phyloP scores from a whole-genome alignment of 2,888 invertebrate genomes.

The Phrixothrix hirtus region DNA sequence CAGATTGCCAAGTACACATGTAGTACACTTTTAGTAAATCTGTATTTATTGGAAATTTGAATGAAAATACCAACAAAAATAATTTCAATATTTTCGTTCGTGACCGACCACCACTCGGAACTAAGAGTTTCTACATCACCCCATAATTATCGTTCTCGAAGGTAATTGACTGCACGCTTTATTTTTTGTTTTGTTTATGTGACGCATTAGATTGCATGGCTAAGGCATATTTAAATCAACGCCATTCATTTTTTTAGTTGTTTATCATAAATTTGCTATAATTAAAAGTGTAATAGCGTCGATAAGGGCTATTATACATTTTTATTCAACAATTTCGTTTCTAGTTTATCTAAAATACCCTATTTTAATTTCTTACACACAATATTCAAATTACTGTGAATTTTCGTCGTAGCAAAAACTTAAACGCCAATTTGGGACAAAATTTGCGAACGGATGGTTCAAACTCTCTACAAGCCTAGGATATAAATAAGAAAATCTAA shows the following conservation, averaged over 20 bases:
- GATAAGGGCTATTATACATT: constrained; percentile 21
- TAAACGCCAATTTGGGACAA: constrained; percentile 4
- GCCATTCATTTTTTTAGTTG: constrained; percentile 24
- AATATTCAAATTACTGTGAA: constrained; percentile 8
- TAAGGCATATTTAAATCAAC: constrained; percentile 29
- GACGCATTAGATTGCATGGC: constrained; percentile 31
- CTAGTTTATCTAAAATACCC: constrained; percentile 14
- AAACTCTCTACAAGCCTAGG: constrained; percentile 6
- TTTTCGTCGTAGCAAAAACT: neutral
- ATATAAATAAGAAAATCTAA: constrained; percentile 20
- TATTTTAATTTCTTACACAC: constrained; percentile 11
- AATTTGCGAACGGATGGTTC: constrained; percentile 1
- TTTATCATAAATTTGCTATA: constrained; percentile 30
- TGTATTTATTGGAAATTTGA: too few relatives aligned
- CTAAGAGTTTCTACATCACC: constrained; percentile 9
- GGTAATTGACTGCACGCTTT: constrained; percentile 36
- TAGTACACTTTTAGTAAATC: too few relatives aligned
- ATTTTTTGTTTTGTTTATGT: constrained; percentile 24
- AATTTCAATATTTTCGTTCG: constrained; percentile 29
- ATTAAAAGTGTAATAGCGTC: constrained; percentile 25
- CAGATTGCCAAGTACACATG: too few relatives aligned
- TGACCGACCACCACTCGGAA: constrained; percentile 23
- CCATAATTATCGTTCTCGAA: constrained; percentile 36
- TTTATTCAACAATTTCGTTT: constrained; percentile 14
- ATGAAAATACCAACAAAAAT: too few relatives aligned